These are phyloP conservation scores for Achroia grisella DNA, from an alignment of 1,140 invertebrate species.

Conservation along the genomic window DNA sequence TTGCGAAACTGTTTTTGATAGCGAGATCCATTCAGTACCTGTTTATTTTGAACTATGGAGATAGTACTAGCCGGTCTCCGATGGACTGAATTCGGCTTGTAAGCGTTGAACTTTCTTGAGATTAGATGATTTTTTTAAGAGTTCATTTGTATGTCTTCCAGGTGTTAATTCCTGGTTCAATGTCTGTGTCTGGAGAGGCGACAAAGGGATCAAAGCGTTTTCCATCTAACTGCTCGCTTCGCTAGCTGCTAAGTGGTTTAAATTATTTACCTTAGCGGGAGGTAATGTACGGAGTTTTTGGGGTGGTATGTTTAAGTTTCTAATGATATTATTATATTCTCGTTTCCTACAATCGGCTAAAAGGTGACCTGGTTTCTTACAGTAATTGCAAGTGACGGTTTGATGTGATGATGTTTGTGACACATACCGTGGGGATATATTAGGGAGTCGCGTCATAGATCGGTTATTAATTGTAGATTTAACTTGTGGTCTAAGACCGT, in stretches of 20 bases:
- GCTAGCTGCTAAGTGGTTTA: conserved; percentile 7
- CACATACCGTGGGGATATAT: not conserved
- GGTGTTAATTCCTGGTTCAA: too few relatives aligned
- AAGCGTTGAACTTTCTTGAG: too few relatives aligned
- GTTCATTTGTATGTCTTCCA: not conserved
- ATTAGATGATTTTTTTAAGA: not conserved
- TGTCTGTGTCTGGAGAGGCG: too few relatives aligned
- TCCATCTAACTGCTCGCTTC: conserved; percentile 4
- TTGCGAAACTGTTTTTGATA: not conserved
- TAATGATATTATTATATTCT: conserved; percentile 6
- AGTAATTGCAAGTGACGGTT: not conserved
- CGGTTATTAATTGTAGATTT: too few relatives aligned
- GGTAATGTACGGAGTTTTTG: not conserved
- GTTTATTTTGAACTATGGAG: too few relatives aligned
- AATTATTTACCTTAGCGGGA: conserved; percentile 6
- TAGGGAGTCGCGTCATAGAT: too few relatives aligned
- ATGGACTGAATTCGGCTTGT: conserved; percentile 2
- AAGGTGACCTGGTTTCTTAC: conserved; percentile 8
- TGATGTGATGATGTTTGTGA: not conserved
- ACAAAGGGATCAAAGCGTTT: not conserved
- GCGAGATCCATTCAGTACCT: too few relatives aligned
- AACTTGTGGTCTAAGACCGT: not conserved
- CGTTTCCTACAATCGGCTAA: conserved; percentile 6
- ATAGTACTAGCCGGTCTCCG: conserved; percentile 1
- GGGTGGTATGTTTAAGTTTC: not conserved